Evolutionary conservation across 2,888 invertebrate species (phyloP), one percentile per base, ranked within the genome.

Genomic region (Lissocephala sabroskyi): DNA sequence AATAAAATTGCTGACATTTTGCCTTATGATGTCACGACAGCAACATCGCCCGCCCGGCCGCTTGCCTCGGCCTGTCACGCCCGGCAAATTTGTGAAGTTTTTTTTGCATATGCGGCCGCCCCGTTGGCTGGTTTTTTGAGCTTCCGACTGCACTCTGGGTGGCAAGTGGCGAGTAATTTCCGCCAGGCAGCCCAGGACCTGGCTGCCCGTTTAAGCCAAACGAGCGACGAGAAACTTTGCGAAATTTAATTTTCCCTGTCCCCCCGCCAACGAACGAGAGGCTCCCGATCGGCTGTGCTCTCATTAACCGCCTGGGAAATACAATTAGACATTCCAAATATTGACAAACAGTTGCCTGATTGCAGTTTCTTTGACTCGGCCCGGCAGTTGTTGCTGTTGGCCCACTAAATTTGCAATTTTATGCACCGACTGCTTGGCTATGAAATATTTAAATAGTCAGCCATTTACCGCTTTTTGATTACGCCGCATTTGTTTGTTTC

Each of bases 401-500:
- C 48, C 3, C 7, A 5, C 4, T 23, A 23, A 67, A 67, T 65
- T 73, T 62, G 55, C 54, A 57, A 60, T 48, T 65, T 67, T 60
- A 60, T 68, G 60, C 62, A 56, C 23, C 23, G 23, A 23, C 23
- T 23, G 23, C 4, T 23, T 41, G 43, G 53, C 55, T 53, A 73
- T 68, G 64, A 71, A 71, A 57, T 67, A 73, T 68, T 68, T 73
- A 67, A 68, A 54, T 61, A 63, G 60, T 73, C 63, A 59, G 58
- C 51, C 61, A 63, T 68, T 68, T 73, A 73, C 68, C 74, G 63
- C 73, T 70, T 70, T 68, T 70, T 70, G 73, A 70, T 70, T 70
- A 65, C 68, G 73, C 74, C 73, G 68, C 68, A 70, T 68, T 57
- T 73, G 68, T 73, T 70, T 70, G 68, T 63, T 70, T 70, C 68